Evolutionary conservation across 2,113 vertebrate genomes (phyloP).

Genomic region (Clarias macrocephalus): DNA sequence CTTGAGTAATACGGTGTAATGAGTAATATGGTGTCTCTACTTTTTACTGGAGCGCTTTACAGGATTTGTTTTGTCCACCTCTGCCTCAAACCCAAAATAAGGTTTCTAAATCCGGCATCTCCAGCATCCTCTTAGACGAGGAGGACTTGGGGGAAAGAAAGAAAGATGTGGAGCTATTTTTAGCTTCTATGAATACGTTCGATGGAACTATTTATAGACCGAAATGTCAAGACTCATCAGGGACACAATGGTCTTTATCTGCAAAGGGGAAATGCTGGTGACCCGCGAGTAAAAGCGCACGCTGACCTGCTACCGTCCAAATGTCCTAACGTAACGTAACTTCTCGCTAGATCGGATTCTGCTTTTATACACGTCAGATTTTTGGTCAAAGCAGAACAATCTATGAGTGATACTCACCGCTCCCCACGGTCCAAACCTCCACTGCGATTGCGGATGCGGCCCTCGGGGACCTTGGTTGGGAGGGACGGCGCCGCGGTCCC

Average conservation of each 20-base stretch:
- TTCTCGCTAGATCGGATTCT: not conserved
- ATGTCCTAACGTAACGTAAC: not conserved
- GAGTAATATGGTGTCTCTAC: no score
- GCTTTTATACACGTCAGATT: not conserved
- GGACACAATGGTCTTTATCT: constrained; percentile 43
- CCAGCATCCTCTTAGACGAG: constrained; percentile 1
- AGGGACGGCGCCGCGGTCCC: constrained; percentile 71
- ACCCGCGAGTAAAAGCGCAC: not conserved
- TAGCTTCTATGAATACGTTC: constrained; percentile 23
- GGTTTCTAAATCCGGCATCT: not conserved
- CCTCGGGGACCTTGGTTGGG: constrained; percentile 67
- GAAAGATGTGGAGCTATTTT: constrained; percentile 3
- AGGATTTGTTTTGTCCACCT: no score
- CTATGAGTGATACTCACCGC: constrained; percentile 79
- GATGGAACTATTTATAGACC: constrained; percentile 36
- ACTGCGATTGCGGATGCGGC: constrained; percentile 79
- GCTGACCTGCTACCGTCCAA: not conserved
- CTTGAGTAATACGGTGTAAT: no score
- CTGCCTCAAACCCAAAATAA: constrained; percentile 1
- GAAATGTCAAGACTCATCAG: constrained; percentile 9
- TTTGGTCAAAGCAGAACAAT: not conserved
- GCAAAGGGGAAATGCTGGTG: constrained; percentile 32
- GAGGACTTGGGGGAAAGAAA: not conserved
- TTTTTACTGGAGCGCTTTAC: no score
- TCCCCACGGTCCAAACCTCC: constrained; percentile 97